Conservation (phyloP, 2,797 vertebrate species). For the Danio aesculapii region DNA sequence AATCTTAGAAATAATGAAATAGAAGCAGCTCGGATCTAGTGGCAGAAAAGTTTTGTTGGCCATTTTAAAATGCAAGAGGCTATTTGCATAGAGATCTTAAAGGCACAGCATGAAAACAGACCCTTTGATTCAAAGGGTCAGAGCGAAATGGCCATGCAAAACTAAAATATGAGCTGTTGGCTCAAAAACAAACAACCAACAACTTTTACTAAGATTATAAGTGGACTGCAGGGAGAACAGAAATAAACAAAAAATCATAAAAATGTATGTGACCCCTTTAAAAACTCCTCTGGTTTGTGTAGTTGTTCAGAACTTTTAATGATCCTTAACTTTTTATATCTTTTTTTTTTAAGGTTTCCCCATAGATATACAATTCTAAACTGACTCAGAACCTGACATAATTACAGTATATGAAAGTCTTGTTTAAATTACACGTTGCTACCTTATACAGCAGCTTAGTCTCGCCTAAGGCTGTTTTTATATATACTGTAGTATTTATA, state of each 20-base stretch:
- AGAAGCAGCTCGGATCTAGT: background rate
- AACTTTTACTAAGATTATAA: background rate
- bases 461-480: conserved; percentile 43
- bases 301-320: conserved; percentile 20
- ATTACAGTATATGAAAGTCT: conserved; percentile 1
- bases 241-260: background rate
- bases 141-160: background rate
- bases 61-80: background rate
- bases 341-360: background rate
- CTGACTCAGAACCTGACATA: background rate
- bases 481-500: too few species aligned
- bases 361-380: background rate
- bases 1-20: background rate
- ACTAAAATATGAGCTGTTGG: conserved; percentile 9
- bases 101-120: conserved; percentile 18
- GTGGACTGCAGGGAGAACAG: conserved; percentile 7
- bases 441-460: conserved; percentile 54
- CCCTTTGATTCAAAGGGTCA: conserved; percentile 7
- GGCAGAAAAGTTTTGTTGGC: background rate
- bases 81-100: background rate
- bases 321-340: background rate
- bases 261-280: conserved; percentile 16
- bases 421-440: background rate
- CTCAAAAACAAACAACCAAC: background rate
- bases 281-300: conserved; percentile 13